Evolutionary conservation across 2,797 vertebrate genomes (phyloP), one percentile per base, ranked within the genome.

Genomic region (Parambassis ranga): DNA sequence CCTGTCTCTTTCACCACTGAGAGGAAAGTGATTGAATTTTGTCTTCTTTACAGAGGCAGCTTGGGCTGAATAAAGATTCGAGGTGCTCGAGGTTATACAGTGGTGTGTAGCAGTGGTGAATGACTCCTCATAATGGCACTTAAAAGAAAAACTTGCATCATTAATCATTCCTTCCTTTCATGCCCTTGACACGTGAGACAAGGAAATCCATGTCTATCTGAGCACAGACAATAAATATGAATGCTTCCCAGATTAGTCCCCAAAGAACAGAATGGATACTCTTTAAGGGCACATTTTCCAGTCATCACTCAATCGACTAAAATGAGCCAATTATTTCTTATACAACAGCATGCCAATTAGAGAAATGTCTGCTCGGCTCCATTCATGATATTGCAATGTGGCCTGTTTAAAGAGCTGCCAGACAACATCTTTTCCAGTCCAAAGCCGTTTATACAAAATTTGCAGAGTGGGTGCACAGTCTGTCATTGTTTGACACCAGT

Each of bases 321-420:
- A 96, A 95, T 94, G 92, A 96, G 92, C 91, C 87, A 94, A 94
- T 96, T 95, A 95, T 94, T 95, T 94, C 89, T 93, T 90, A 90
- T 83, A 87, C 83, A 88, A 87, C 86, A 85, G 83, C 80, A 81
- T 91, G 90, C 82, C 94, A 95, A 95, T 96, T 94, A 95, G 88
- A 91, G 85, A 91, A 93, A 94, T 90, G 86, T 84, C 80, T 87
- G 74, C 73, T 67, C 39, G 50, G 75, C 70, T 84, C 76, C 80
- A 86, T 85, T 90, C 81, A 85, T 67, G 65, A 73, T 77, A 71
- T 77, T 84, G 79, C 75, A 79, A 72, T 79, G 81, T 82, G 82
- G 70, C 60, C 82, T 82, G 68, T 86, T 86, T 79, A 88, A 86
- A 81, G 67, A 82, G 72, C 67, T 82, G 78, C 81, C 76, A 86